Base-by-base conservation (phyloP, 1,140 invertebrate species). In the Drosophila erecta region DNA sequence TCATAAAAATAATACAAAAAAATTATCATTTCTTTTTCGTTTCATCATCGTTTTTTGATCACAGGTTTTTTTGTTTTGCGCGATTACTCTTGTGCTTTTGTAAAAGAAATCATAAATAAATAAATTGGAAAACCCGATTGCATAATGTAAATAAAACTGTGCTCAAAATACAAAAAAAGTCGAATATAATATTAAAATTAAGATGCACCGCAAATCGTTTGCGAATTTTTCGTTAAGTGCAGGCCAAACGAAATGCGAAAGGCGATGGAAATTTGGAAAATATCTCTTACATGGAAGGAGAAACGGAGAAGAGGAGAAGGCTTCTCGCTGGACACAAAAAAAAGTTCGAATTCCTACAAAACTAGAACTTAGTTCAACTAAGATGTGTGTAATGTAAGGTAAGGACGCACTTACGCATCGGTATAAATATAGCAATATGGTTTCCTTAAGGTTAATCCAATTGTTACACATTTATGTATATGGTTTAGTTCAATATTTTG, bases 311-410 rank as follows among this genome's bases (percentile, higher is more conserved):
- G 4, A 43, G 47, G 61, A 41, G 67, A 58, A 58, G 27, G 30
- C 14, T 38, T 20, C 30, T 50, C 20, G 20, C 33, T 30, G 46
- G 20, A 49, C 10, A 66, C n/a, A 17, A 50, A 53, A 46, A 50
- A 44, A 69, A 7, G 37, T 30, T 30, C 15, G 33, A 41, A 15
- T 51, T 27, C 40, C 57, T 38, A 46, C 44, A 44, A 10, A 40
- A 66, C 54, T 70, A 80, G 70, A 64, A 57, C 83, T 87, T 76
- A 60, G 70, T 81, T 87, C 55, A 71, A 86, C 79, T 87, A 79
- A 83, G 65, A 56, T 64, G 44, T 53, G 44, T 67, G 43, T 55
- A 65, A 70, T 47, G 40, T 12, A 57, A 44, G 70, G 49, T 61
- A 47, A 44, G 24, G 59, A 64, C 38, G 40, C 41, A 24, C 43